Conservation (phyloP, 2,888 invertebrate genomes). For the Heteropelma amictum region DNA sequence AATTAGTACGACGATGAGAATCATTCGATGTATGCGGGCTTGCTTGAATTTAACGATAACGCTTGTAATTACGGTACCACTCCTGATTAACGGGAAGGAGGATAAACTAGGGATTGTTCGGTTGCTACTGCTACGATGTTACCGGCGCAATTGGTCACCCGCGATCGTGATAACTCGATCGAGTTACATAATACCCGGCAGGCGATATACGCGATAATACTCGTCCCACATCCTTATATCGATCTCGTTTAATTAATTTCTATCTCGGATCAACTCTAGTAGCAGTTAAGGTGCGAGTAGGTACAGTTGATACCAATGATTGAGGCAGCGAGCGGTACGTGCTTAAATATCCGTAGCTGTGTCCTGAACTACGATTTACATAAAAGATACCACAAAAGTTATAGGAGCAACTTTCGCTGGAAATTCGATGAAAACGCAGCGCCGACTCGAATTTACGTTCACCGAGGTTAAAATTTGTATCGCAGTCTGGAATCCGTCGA, state of each 20-base stretch:
- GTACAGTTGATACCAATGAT: conserved; percentile 14
- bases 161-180: conserved; percentile 64
- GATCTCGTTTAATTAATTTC: conserved; percentile 68
- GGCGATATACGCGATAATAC: conserved; percentile 46
- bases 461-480: no score
- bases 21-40: no score
- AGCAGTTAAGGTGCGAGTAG: background rate
- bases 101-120: conserved; percentile 44
- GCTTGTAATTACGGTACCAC: conserved; percentile 67
- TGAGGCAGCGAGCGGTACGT: background rate
- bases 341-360: background rate
- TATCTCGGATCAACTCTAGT: conserved; percentile 55
- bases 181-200: conserved; percentile 63
- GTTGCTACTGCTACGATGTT: conserved; percentile 17
- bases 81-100: conserved; percentile 65
- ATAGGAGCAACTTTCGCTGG: no score
- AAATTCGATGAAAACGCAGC: no score
- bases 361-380: background rate
- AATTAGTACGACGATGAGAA: no score
- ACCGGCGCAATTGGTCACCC: conserved; percentile 63
- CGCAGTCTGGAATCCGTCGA: no score
- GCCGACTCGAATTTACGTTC: no score
- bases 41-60: conserved; percentile 55
- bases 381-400: no score
- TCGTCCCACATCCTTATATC: conserved; percentile 58